Base-by-base conservation (phyloP, 2,113 vertebrate genomes). In the Chitala chitala region DNA sequence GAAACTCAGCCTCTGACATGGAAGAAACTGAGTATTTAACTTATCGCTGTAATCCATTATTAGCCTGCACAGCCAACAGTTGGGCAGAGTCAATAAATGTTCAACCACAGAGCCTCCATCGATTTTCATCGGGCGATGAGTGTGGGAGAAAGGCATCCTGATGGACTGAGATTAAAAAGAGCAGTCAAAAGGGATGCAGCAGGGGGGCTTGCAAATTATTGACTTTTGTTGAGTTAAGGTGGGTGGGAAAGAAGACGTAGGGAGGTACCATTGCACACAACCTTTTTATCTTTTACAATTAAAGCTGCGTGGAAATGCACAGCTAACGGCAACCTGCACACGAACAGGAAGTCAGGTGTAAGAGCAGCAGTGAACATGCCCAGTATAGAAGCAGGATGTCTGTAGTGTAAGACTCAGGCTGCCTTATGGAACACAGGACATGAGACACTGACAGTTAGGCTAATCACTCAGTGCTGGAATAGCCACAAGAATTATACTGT, bases 21-120 rank as follows among this genome's bases (percentile, higher is more conserved):
- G 79, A 66, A 17, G 69, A 81, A 80, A 69, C 74, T 38, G 58
- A 81, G 77, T 81, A 80, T 74, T 78, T 77, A 73, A 83, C 79
- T 84, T 82, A 80, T 85, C 78, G 78, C 78, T 78, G 74, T 80
- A 82, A 86, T 83, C 78, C 72, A 80, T 83, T 82, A 84, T 74
- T 59, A 81, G 77, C 77, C 79, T 73, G 74, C 69, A 75, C 75
- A 81, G 59, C 65, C 79, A 65, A 82, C 78, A 73, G 78, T 75
- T 54, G 74, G 71, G 69, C 64, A 48, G 65, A 80, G 82, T 86
- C 84, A 77, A 79, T 85, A 66, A 72, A 76, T 64, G 84, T 64
- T 79, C 78, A 74, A 33, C 82, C 77, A 56, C 77, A 83, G 81
- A 78, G 77, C 78, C 70, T 70, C 40, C 78, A 87, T 85, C 75